Percentiles rank a stretch among this genome's conserved stretches.
These are phyloP conservation scores for Nasonia giraulti DNA, from an alignment of 1,140 invertebrate species.

Conservation along the genomic window DNA sequence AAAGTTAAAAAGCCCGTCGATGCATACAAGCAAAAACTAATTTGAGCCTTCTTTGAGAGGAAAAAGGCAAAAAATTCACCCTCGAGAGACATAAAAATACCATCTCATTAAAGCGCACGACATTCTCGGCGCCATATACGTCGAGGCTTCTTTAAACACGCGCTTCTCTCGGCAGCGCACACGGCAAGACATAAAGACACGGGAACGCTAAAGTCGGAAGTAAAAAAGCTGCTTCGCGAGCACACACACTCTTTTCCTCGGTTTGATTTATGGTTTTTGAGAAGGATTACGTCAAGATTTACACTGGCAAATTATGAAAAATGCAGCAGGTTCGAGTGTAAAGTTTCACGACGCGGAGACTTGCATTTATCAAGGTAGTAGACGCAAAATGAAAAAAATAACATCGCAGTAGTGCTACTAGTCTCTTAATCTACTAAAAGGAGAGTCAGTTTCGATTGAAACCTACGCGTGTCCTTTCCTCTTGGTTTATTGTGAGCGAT, in stretches of 20 bases:
- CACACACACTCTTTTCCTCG: background rate
- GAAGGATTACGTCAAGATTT: background rate
- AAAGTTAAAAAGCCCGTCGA: constrained; percentile 1
- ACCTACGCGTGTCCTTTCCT: background rate
- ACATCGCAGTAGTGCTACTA: background rate
- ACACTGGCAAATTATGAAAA: background rate
- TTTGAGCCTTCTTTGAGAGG: background rate
- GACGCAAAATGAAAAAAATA: no score
- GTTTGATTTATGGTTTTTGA: background rate
- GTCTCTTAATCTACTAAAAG: constrained; percentile 7
- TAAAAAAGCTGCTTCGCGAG: background rate
- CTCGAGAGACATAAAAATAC: constrained; percentile 3
- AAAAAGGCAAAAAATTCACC: constrained; percentile 1
- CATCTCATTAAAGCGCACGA: constrained; percentile 11
- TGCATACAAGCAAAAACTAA: background rate
- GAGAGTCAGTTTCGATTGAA: background rate
- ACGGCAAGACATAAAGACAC: background rate
- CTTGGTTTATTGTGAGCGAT: background rate
- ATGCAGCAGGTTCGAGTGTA: background rate
- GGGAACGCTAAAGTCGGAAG: background rate
- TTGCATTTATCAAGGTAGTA: no score
- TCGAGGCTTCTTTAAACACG: background rate
- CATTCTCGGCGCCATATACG: constrained; percentile 17
- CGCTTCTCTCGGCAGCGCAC: background rate
- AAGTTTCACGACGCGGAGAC: no score